phyloP scores from a whole-genome alignment of 1,140 invertebrate genomes.

The Microplitis demolitor region DNA sequence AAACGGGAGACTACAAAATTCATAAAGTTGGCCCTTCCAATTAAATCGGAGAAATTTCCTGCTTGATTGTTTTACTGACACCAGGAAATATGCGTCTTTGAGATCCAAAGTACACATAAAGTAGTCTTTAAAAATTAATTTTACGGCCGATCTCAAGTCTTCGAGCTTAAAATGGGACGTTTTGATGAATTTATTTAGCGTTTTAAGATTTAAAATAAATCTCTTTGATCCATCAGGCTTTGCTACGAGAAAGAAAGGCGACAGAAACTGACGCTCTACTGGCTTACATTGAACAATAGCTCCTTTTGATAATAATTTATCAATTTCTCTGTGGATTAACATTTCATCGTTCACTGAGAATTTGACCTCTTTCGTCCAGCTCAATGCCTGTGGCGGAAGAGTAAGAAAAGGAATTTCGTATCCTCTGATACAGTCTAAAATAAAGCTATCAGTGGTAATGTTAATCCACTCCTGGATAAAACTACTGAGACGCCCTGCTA shows the following conservation, averaged over 20 bases:
- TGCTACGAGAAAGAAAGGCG: not conserved
- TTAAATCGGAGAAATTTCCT: not conserved
- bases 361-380: not conserved
- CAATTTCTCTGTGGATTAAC: not conserved
- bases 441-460: not conserved
- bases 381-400: not conserved
- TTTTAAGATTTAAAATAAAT: slow-evolving; percentile 5
- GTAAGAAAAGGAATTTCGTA: not conserved
- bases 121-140: not conserved
- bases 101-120: not conserved
- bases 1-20: not conserved
- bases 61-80: not conserved
- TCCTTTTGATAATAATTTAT: not conserved
- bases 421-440: not conserved
- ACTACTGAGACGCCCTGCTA: slow-evolving; percentile 14
- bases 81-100: not conserved
- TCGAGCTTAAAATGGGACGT: slow-evolving; percentile 1
- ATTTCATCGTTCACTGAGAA: not conserved
- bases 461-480: not conserved
- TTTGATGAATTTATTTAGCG: not conserved
- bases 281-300: not conserved
- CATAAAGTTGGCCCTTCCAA: not conserved
- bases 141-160: not conserved
- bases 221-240: not conserved
- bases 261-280: not conserved